Evolutionary conservation across 1,140 invertebrate genomes (phyloP), one percentile per base, ranked within the genome.

Genomic region (Rhopalosiphum maidis): DNA sequence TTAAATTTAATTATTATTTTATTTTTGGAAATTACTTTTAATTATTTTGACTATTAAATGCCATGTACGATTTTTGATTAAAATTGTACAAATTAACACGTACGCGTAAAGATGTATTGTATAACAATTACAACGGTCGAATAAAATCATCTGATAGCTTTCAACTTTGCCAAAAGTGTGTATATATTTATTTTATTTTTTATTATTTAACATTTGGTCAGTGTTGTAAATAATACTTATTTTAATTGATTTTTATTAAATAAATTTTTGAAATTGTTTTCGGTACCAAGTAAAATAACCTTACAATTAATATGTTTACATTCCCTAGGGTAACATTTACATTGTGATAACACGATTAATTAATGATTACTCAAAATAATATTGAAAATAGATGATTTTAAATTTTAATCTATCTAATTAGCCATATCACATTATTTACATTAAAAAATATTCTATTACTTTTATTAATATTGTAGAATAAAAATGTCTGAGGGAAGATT

Each of bases 401-500:
- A n/a, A 88, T 88, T 88, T 18, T 88, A 46, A n/a, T 86, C 25
- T 86, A 77, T 5, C n/a, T 35, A 46, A 46, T 46, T 30, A 46
- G 41, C 15, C 43, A 86, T 86, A 86, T 86, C 85, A 85, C 41
- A 41, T 41, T 41, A 41, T 41, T 41, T 41, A 41, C 0, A 87
- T 87, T 48, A 87, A 43, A 15, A 88, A 41, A 60, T 21, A 68
- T 68, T 51, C 48, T 30, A 91, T 68, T 68, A 30, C 18, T n/a
- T 60, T 15, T 68, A 90, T 35, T 77, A 35, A 93, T 43, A 93
- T 85, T 86, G 90, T 91, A 83, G 51, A 90, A 54, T 43, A 55
- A 94, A 91, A 77, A 94, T 94, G 93, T 94, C 93, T 51, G 93
- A 91, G 43, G 93, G 93, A 91, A 90, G 90, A 60, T 94, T 91